A percentile compares a stretch with the other conserved stretches of the same genome.
phyloP scores from a whole-genome alignment of 2,888 invertebrate genomes.

The Pammene fasciana region DNA sequence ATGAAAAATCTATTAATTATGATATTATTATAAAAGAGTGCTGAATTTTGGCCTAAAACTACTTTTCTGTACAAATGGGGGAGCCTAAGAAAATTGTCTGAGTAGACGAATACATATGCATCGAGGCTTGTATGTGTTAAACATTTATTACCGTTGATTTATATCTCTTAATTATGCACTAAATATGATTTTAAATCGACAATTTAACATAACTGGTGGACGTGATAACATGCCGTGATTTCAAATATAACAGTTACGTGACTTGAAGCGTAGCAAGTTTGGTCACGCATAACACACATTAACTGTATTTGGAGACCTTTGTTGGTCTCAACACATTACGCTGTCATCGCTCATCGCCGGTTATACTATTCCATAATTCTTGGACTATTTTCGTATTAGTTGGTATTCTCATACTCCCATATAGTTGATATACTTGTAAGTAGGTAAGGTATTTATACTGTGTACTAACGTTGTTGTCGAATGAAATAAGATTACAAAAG shows the following conservation, averaged over 20 bases:
- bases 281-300: slow-evolving; percentile 42
- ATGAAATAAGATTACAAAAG: no score
- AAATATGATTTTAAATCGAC: slow-evolving; percentile 29
- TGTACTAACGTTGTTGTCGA: no score
- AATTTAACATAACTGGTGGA: slow-evolving; percentile 32
- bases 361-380: slow-evolving; percentile 12
- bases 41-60: no score
- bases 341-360: slow-evolving; percentile 35
- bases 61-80: no score
- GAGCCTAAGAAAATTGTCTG: no score
- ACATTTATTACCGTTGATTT: neutral
- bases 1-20: no score
- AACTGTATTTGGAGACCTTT: slow-evolving; percentile 39
- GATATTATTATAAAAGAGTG: no score
- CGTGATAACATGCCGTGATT: slow-evolving; percentile 37
- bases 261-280: slow-evolving; percentile 28
- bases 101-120: no score
- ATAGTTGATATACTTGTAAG: no score
- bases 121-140: no score
- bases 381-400: neutral
- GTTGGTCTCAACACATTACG: slow-evolving; percentile 32
- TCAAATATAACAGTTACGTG: slow-evolving; percentile 33
- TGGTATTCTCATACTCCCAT: neutral
- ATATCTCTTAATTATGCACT: neutral
- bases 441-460: no score